Evolutionary conservation across 2,888 invertebrate species (phyloP).

Genomic region (Acanthosepion esculentum): DNA sequence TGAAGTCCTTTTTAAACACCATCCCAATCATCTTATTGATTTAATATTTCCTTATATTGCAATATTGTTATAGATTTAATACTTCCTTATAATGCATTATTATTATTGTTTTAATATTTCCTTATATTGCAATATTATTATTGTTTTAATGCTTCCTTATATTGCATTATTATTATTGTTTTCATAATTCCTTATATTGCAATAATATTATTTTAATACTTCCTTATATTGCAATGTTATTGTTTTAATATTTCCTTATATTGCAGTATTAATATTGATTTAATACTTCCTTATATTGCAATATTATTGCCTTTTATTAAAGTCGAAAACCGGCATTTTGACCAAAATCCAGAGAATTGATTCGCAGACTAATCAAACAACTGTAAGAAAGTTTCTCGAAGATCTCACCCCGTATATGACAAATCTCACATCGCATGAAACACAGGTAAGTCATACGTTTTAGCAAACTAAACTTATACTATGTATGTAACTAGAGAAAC

Average conservation of each 20-base stretch:
- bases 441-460: neutral
- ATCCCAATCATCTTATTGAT: neutral
- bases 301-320: neutral
- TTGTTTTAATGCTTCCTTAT: neutral
- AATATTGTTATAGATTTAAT: too few relatives aligned
- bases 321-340: neutral
- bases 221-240: neutral
- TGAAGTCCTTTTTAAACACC: neutral
- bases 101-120: too few relatives aligned
- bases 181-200: neutral
- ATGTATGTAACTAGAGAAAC: too few relatives aligned
- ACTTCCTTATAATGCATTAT: too few relatives aligned
- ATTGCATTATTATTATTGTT: too few relatives aligned
- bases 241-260: neutral
- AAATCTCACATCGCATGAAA: neutral
- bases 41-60: neutral
- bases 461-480: neutral
- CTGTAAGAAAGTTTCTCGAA: neutral
- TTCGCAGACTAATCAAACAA: neutral
- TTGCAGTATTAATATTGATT: too few relatives aligned
- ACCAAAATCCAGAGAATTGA: neutral
- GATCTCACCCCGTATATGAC: neutral
- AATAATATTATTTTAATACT: too few relatives aligned
- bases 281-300: neutral
- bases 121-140: neutral